Evolutionary conservation across 1,140 invertebrate genomes (phyloP).

Genomic region (Drosophila littoralis): DNA sequence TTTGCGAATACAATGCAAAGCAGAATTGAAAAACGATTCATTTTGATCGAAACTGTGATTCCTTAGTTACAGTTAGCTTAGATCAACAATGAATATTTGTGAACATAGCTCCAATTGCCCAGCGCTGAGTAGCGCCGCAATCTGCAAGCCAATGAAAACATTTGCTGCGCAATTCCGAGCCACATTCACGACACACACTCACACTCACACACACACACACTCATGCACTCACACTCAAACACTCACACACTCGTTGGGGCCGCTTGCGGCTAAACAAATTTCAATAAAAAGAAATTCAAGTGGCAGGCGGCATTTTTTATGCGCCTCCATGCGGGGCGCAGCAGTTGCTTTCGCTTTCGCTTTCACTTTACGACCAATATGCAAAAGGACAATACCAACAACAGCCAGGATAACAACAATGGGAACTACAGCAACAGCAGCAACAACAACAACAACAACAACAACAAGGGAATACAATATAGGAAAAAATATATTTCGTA

Average conservation of each 20-base stretch:
- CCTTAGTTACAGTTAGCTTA: neutral
- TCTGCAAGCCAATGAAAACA: conserved; percentile 27
- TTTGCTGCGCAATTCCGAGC: conserved; percentile 12
- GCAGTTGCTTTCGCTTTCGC: conserved; percentile 50
- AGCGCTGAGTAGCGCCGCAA: neutral
- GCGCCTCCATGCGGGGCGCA: conserved; percentile 59
- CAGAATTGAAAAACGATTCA: neutral
- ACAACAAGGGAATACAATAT: neutral
- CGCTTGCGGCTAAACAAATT: conserved; percentile 71
- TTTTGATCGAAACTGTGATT: neutral
- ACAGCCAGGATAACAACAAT: conserved; percentile 10
- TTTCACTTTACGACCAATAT: conserved; percentile 79
- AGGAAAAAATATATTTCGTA: conserved; percentile 58
- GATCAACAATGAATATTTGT: conserved; percentile 10
- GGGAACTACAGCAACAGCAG: conserved; percentile 5
- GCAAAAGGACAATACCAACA: conserved; percentile 55
- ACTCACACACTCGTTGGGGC: neutral
- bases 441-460: conserved; percentile 6
- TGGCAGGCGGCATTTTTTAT: conserved; percentile 61
- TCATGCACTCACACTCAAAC: neutral
- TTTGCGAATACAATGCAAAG: neutral
- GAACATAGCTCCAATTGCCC: conserved; percentile 3
- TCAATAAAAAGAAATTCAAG: conserved; percentile 79
- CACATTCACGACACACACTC: conserved; percentile 10
- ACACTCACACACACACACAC: conserved; percentile 16